These are phyloP conservation scores for Phylloscopus whistleri DNA, from an alignment of 2,113 vertebrate species.

Conservation along the genomic window DNA sequence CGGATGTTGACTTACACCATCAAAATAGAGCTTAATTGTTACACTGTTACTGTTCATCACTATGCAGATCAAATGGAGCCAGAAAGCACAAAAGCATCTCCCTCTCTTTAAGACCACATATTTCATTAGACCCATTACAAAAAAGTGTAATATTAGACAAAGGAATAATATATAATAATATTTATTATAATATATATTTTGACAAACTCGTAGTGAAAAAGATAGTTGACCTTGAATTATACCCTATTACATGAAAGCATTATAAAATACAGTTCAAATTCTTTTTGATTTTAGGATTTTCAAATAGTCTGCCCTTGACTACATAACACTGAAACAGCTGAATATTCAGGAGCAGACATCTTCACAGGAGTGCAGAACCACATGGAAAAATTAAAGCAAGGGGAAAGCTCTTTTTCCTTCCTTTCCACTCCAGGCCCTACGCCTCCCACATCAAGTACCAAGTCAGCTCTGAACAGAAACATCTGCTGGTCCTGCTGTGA, in stretches of 20 bases:
- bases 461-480: background rate
- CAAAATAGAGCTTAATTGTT: background rate
- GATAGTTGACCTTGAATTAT: background rate
- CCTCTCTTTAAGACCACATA: background rate
- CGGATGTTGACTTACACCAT: background rate
- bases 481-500: rapidly evolving
- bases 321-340: rapidly evolving
- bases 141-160: background rate
- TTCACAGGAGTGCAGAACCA: background rate
- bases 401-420: background rate
- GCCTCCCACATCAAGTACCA: rapidly evolving
- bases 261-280: background rate
- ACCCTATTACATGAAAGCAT: background rate
- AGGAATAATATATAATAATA: background rate
- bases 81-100: background rate
- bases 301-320: background rate
- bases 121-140: background rate
- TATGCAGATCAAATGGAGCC: background rate
- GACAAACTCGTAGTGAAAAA: background rate
- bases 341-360: background rate
- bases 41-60: background rate
- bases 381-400: background rate
- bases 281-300: background rate
- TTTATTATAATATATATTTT: background rate
- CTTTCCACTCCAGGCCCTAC: background rate